These are phyloP conservation scores for fruit fly (Drosophila melanogaster) DNA, from an alignment of 1,140 invertebrate genomes.

Conservation along the genomic window DNA sequence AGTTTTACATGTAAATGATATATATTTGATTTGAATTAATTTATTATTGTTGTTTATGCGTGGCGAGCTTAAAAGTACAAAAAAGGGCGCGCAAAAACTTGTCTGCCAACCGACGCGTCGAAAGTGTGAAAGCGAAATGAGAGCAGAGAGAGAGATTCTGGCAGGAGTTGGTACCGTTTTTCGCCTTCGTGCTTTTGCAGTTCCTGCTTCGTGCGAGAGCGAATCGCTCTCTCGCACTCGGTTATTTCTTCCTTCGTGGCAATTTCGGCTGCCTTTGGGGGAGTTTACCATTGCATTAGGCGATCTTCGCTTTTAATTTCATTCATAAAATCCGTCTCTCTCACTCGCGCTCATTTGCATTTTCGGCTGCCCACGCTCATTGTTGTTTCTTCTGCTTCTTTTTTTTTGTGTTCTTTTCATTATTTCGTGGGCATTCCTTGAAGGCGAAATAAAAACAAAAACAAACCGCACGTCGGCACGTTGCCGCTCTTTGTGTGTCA, in stretches of 20 bases:
- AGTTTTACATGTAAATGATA: not conserved
- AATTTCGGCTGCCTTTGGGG: constrained; percentile 6
- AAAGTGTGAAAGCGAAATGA: constrained; percentile 78
- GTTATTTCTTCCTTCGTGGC: constrained; percentile 6
- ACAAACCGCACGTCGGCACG: constrained; percentile 46
- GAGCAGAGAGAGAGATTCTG: constrained; percentile 16
- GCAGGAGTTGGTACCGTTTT: constrained; percentile 33
- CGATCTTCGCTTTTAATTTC: constrained; percentile 69
- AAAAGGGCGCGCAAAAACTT: constrained; percentile 44
- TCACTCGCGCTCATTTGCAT: constrained; percentile 38
- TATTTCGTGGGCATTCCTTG: constrained; percentile 20
- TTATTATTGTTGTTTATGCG: constrained; percentile 12
- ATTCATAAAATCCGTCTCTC: constrained; percentile 65
- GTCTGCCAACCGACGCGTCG: constrained; percentile 73
- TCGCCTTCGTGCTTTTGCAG: constrained; percentile 9
- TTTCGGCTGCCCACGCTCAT: constrained; percentile 17
- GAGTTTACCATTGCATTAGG: constrained; percentile 15
- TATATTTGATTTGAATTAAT: constrained; percentile 1
- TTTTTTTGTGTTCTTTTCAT: not conserved
- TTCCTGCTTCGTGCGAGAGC: constrained; percentile 15
- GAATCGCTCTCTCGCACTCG: not conserved
- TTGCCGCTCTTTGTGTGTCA: constrained; percentile 48
- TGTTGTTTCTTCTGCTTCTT: constrained; percentile 16
- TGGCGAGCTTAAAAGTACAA: constrained; percentile 41
- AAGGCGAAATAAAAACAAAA: constrained; percentile 27